phyloP scores from a whole-genome alignment of 2,113 vertebrate species.

The Canis aureus region DNA sequence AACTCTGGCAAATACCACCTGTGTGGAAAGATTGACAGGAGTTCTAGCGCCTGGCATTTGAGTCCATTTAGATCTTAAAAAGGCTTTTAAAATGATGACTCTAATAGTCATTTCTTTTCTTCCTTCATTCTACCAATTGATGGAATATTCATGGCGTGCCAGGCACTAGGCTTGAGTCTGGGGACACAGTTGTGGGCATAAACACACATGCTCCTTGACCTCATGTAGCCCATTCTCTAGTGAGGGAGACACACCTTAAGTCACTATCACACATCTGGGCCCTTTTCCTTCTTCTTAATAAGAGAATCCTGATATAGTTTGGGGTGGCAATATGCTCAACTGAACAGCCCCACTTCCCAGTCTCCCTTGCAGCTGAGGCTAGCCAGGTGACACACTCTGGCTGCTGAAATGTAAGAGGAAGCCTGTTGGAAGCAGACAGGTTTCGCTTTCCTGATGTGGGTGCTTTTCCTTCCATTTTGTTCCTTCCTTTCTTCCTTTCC shows the following conservation, averaged over 20 bases:
- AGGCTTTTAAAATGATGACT: neutral
- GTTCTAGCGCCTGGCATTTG: neutral
- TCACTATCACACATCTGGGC: neutral
- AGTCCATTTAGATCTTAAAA: neutral
- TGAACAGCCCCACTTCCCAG: neutral
- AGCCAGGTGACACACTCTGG: neutral
- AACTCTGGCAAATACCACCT: neutral
- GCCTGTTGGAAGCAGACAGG: neutral
- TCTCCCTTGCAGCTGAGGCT: neutral
- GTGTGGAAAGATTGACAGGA: neutral
- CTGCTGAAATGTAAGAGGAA: neutral
- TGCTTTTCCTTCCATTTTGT: neutral
- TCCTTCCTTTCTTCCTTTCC: neutral
- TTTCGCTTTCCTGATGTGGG: neutral
- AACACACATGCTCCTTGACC: neutral
- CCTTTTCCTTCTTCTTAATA: neutral
- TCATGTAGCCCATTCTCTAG: neutral
- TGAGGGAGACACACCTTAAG: neutral
- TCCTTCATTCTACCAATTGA: neutral
- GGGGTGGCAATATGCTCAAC: too few species aligned
- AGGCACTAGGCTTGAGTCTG: neutral
- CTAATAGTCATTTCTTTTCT: neutral
- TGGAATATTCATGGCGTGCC: neutral
- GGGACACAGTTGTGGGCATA: neutral
- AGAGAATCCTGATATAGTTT: neutral